Evolutionary conservation across 2,797 vertebrate genomes (phyloP).

Genomic region (Alca torda): DNA sequence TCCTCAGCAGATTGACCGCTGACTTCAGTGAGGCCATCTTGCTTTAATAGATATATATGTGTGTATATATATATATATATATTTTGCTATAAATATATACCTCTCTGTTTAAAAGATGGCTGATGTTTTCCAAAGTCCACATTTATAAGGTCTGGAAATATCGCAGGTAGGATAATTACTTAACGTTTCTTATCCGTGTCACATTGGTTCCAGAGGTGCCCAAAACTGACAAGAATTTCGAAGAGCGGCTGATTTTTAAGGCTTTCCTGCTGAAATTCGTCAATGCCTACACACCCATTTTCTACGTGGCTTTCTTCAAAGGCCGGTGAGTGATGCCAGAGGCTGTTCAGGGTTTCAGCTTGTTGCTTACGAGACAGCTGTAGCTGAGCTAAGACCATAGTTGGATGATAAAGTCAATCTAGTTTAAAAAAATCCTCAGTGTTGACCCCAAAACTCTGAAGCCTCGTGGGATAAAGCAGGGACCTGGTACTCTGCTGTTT

Average conservation of each 20-base stretch:
- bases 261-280: conserved; percentile 95
- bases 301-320: conserved; percentile 98
- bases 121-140: neutral
- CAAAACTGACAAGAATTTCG: conserved; percentile 96
- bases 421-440: neutral
- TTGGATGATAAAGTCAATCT: neutral
- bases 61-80: neutral
- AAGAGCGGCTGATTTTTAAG: conserved; percentile 94
- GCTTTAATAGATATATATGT: neutral
- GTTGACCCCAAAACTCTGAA: neutral
- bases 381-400: neutral
- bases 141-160: neutral
- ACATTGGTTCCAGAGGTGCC: conserved; percentile 87
- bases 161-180: neutral
- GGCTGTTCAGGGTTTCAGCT: neutral
- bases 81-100: neutral
- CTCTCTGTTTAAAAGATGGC: neutral
- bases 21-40: neutral
- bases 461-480: neutral
- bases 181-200: neutral
- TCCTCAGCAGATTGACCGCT: neutral
- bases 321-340: conserved; percentile 83
- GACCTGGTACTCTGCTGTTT: neutral
- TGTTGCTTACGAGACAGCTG: neutral
- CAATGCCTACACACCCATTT: conserved; percentile 96